These are phyloP conservation scores for Otolemur crassicaudatus DNA, from an alignment of 2,797 vertebrate species.

Conservation along the genomic window DNA sequence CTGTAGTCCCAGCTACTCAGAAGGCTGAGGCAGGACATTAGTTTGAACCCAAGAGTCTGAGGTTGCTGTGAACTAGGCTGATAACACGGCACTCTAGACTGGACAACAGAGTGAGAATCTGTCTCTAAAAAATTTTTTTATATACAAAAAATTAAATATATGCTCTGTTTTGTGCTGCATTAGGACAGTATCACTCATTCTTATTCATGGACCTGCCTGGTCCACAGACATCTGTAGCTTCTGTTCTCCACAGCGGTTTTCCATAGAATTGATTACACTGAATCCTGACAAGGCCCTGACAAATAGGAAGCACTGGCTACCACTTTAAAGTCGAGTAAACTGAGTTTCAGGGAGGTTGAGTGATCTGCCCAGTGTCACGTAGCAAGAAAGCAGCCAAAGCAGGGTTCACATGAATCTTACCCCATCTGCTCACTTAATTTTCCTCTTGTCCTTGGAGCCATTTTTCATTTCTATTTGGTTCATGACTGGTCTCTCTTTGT, in stretches of 20 bases:
- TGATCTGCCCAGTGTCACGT: background rate
- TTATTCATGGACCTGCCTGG: background rate
- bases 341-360: background rate
- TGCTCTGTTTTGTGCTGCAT: background rate
- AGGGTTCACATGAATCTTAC: background rate
- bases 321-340: constrained; percentile 8
- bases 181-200: background rate
- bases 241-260: background rate
- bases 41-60: too few relatives aligned
- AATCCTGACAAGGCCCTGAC: background rate
- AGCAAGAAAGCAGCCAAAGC: background rate
- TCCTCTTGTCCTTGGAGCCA: background rate
- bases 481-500: constrained; percentile 54
- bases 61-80: too few relatives aligned
- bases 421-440: background rate
- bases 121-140: too few relatives aligned
- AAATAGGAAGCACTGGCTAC: background rate
- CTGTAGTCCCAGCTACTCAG: too few relatives aligned
- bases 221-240: background rate
- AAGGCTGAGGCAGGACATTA: too few relatives aligned
- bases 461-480: constrained; percentile 52
- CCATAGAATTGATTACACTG: background rate
- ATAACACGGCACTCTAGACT: too few relatives aligned
- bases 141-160: background rate
- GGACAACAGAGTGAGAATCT: too few relatives aligned